Conservation (phyloP, 2,888 invertebrate species). For the Orthosia cruda region DNA sequence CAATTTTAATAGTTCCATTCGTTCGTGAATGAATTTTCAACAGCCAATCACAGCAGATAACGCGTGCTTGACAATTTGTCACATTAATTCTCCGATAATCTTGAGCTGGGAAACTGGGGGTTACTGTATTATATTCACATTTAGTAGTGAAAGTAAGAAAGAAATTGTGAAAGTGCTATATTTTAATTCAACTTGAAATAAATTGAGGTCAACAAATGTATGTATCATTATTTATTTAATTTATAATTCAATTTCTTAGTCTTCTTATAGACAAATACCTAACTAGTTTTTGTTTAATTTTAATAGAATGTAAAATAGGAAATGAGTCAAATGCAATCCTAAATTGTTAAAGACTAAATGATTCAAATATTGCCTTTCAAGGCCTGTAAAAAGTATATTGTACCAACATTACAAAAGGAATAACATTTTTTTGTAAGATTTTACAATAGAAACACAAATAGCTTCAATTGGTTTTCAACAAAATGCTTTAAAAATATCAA, state of each 20-base stretch:
- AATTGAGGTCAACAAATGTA: constrained; percentile 2
- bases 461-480: background rate
- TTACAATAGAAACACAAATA: background rate
- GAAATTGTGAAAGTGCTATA: constrained; percentile 8
- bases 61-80: too few relatives aligned
- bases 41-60: too few relatives aligned
- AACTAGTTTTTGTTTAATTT: background rate
- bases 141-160: constrained; percentile 34
- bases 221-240: background rate
- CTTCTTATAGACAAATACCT: background rate
- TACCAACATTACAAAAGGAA: constrained; percentile 1
- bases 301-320: background rate
- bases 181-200: constrained; percentile 23
- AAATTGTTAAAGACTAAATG: constrained; percentile 5
- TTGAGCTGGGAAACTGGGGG: too few relatives aligned
- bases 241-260: background rate
- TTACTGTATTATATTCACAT: constrained; percentile 11
- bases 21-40: too few relatives aligned
- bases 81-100: too few relatives aligned
- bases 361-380: constrained; percentile 38
- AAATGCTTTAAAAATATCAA: background rate
- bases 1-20: too few relatives aligned
- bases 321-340: background rate
- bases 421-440: background rate
- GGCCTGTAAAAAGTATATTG: constrained; percentile 4